These are phyloP conservation scores for Melopsittacus undulatus DNA, from an alignment of 2,797 vertebrate genomes.

Conservation along the genomic window DNA sequence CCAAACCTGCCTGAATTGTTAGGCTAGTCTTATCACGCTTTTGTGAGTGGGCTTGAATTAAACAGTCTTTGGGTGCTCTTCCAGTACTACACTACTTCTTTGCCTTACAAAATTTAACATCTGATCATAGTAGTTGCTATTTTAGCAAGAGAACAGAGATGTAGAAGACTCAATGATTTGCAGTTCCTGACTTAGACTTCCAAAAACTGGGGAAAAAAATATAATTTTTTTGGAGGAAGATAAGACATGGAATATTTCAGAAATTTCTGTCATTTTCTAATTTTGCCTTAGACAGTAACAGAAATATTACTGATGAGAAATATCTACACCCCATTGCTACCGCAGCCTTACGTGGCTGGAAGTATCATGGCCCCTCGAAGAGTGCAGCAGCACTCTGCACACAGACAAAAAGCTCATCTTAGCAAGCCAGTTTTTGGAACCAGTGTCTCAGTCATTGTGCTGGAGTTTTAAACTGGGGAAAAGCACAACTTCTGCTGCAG, in stretches of 20 bases:
- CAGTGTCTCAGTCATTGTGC: neutral
- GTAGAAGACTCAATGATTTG: slow-evolving; percentile 10
- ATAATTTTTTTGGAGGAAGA: neutral
- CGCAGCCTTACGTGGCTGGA: neutral
- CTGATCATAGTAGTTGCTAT: slow-evolving; percentile 33
- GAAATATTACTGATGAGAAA: neutral
- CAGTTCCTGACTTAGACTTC: neutral
- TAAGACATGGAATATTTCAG: neutral
- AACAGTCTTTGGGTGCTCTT: slow-evolving; percentile 25
- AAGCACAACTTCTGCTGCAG: neutral
- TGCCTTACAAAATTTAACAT: neutral
- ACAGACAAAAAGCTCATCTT: neutral
- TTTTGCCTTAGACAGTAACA: slow-evolving; percentile 1
- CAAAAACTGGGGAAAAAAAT: neutral
- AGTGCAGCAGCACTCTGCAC: neutral
- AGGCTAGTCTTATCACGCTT: neutral
- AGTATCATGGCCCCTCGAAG: neutral
- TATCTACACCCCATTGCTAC: neutral
- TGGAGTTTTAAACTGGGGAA: neutral
- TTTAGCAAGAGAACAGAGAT: slow-evolving; percentile 15
- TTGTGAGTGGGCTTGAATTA: slow-evolving; percentile 33
- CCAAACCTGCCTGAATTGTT: neutral
- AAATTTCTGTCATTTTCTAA: slow-evolving; percentile 8
- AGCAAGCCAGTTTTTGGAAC: neutral
- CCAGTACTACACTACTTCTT: neutral